phyloP scores from a whole-genome alignment of 2,797 vertebrate genomes.

The Smutsia gigantea region DNA sequence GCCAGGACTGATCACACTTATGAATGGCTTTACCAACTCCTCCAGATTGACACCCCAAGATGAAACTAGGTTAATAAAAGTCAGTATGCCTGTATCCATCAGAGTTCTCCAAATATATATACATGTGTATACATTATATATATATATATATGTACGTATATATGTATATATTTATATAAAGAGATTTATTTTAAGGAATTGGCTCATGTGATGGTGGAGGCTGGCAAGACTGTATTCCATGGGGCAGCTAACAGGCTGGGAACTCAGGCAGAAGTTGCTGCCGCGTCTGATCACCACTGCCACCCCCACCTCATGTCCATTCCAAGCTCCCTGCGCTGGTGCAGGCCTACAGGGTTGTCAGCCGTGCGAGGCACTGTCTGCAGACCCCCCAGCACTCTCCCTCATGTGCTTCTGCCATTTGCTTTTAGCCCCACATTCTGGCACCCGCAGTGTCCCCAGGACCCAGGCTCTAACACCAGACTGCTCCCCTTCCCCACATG shows the following conservation, averaged over 20 bases:
- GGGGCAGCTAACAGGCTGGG: not conserved
- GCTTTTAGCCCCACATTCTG: not conserved
- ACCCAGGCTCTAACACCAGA: not conserved
- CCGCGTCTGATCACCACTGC: not conserved
- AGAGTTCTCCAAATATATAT: not conserved
- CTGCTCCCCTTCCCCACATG: no score
- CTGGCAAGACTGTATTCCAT: not conserved
- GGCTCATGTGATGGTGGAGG: not conserved
- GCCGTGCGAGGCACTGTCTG: not conserved
- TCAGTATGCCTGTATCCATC: not conserved
- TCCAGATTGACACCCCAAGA: not conserved
- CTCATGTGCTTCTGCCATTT: rapidly evolving
- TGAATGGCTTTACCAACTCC: not conserved
- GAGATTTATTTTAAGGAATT: not conserved
- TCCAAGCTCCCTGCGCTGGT: not conserved
- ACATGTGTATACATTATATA: not conserved
- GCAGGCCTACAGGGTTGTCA: not conserved
- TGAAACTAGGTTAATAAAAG: not conserved
- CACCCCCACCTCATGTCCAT: not conserved
- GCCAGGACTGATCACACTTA: not conserved
- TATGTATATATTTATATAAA: not conserved
- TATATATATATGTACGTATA: no score
- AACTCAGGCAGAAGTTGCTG: not conserved
- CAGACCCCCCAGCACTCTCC: not conserved
- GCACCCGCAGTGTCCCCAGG: no score